Evolutionary conservation across 2,797 vertebrate species (phyloP).

Genomic region (Dallia pectoralis): DNA sequence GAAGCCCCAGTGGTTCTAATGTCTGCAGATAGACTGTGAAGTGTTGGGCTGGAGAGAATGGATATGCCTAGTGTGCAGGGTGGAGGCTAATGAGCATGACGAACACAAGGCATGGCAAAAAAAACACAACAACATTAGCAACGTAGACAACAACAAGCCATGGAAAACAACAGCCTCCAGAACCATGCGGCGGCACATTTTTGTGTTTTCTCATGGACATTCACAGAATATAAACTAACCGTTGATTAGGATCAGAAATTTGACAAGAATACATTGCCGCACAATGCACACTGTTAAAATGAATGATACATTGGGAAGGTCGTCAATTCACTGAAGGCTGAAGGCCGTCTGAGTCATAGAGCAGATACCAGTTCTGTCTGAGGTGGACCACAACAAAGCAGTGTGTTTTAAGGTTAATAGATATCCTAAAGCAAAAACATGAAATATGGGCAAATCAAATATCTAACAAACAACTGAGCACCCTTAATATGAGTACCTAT

Average conservation of each 20-base stretch:
- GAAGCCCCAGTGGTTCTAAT: background rate
- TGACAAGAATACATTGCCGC: background rate
- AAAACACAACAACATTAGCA: conserved; percentile 14
- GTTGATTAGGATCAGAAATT: background rate
- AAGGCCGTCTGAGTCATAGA: background rate
- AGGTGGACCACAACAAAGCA: background rate
- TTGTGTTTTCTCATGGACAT: background rate
- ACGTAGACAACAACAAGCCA: conserved; percentile 30
- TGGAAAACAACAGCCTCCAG: conserved; percentile 38
- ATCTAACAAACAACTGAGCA: conserved; percentile 3
- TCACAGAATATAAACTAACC: background rate
- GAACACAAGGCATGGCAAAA: conserved; percentile 25
- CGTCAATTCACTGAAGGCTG: background rate
- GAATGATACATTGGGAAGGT: background rate
- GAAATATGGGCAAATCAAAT: background rate
- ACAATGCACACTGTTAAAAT: background rate
- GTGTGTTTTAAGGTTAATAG: conserved; percentile 19
- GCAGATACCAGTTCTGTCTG: background rate
- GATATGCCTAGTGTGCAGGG: conserved; percentile 49
- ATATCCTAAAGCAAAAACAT: background rate
- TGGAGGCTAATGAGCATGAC: conserved; percentile 49
- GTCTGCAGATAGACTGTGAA: conserved; percentile 45
- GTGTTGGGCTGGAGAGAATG: conserved; percentile 43
- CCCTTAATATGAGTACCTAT: conserved; percentile 6
- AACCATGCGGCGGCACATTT: conserved; percentile 25